Base-by-base conservation (phyloP, 2,113 vertebrate genomes). In the Cephalopholis sonnerati region DNA sequence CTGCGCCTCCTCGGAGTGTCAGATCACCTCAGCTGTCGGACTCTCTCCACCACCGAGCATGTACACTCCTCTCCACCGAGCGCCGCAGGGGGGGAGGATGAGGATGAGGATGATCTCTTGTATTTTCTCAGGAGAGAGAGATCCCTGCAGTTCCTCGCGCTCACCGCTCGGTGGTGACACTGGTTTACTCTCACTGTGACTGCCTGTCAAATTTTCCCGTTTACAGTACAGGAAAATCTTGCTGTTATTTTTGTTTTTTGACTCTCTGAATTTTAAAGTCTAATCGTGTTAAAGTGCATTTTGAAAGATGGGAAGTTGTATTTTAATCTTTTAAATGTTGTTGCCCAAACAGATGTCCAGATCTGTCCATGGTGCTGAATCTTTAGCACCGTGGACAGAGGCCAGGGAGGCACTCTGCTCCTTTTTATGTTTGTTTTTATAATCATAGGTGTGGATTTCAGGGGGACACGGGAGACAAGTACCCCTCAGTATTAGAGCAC, bases 361-460 rank as follows among this genome's bases (percentile, higher is more conserved):
- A 84, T 70, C 92, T 92, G 77, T 91, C 84, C 88, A 73, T 82
- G 93, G 91, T 93, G 87, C 93, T 92, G 90, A 93, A 81, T 25
- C 36, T 55, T 20, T 9, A 71, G 57, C 53, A 62, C 54, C 65
- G 27, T 16, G 10, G 71, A 76, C 71, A 79, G 48, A 24, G 59
- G 54, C 36, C 29, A 75, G 55, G 27, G 65, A 7, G 77, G 70
- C 81, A 17, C 62, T n/a, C 24, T 66, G 16, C 27, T 57, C 32
- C 8, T 63, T 46, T 5, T 9, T 44, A 4, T 29, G 13, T 72
- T 61, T 61, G 55, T 66, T 46, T 65, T 65, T 54, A 25, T 24
- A 58, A 57, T 32, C n/a, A n/a, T n/a, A n/a, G n/a, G n/a, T n/a
- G n/a, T n/a, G n/a, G n/a, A n/a, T n/a, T n/a, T n/a, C n/a, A n/a